Percentiles rank a stretch among this genome's conserved stretches.
Conservation (phyloP, 2,888 invertebrate genomes). For the Coenonympha glycerion region DNA sequence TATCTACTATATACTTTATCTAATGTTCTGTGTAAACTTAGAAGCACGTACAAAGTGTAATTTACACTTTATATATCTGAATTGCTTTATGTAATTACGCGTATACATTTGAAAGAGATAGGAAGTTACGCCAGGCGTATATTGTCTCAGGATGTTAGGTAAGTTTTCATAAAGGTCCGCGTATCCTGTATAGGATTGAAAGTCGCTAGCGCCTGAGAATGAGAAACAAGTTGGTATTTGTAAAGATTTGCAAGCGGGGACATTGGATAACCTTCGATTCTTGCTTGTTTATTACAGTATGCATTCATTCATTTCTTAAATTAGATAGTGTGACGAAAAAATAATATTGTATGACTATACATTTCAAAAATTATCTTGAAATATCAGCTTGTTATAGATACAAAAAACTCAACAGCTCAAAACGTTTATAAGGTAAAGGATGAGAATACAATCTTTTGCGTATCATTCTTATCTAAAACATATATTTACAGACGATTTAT, state of each 20-base stretch:
- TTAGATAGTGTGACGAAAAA: too few relatives aligned
- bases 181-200: constrained; percentile 29
- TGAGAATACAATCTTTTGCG: too few relatives aligned
- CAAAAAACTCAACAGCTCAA: too few relatives aligned
- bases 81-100: constrained; percentile 12
- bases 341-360: too few relatives aligned
- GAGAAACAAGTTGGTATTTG: constrained; percentile 17
- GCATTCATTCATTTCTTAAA: too few relatives aligned
- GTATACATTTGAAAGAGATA: constrained; percentile 16
- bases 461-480: too few relatives aligned
- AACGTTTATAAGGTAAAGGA: too few relatives aligned
- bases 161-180: constrained; percentile 30
- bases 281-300: neutral
- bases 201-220: constrained; percentile 21
- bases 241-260: constrained; percentile 9
- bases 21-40: neutral
- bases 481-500: too few relatives aligned
- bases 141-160: constrained; percentile 33
- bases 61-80: constrained; percentile 6
- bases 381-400: too few relatives aligned
- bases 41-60: neutral
- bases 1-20: too few relatives aligned
- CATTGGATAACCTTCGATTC: constrained; percentile 12
- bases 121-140: constrained; percentile 27
- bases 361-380: too few relatives aligned